These are phyloP conservation scores for Ganaspis brasiliensis DNA, from an alignment of 2,888 invertebrate genomes.

Conservation along the genomic window DNA sequence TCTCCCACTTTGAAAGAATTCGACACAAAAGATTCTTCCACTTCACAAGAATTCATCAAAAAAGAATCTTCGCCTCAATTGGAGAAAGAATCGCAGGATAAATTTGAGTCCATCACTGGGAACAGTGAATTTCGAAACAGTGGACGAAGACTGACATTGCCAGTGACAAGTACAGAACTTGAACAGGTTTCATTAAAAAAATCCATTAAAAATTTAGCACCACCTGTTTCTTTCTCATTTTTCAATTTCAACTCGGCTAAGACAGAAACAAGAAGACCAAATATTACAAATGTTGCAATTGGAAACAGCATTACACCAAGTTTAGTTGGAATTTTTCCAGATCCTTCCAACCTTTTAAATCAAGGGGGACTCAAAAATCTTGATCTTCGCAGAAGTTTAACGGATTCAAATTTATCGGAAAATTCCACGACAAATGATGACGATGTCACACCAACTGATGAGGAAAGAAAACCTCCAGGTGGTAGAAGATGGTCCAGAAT, in stretches of 20 bases:
- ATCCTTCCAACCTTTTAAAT: constrained; percentile 64
- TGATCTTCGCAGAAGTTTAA: constrained; percentile 69
- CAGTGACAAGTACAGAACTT: constrained; percentile 44
- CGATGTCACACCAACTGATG: constrained; percentile 74
- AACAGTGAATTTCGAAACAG: constrained; percentile 1
- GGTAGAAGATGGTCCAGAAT: constrained; percentile 75
- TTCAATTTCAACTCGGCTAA: constrained; percentile 16
- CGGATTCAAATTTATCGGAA: constrained; percentile 74
- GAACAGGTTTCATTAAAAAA: neutral
- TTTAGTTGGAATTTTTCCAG: constrained; percentile 70
- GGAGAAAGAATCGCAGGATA: no score
- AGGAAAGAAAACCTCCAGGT: constrained; percentile 64
- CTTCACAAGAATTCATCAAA: neutral
- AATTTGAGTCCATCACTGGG: neutral
- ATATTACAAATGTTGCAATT: constrained; percentile 76
- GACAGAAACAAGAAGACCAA: constrained; percentile 70
- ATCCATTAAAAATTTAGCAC: neutral
- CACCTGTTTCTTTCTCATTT: constrained; percentile 1
- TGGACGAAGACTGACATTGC: constrained; percentile 57
- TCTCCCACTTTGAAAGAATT: neutral
- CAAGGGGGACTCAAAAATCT: constrained; percentile 24
- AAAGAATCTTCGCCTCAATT: neutral
- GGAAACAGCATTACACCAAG: constrained; percentile 76
- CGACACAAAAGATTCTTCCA: neutral
- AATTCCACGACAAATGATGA: constrained; percentile 75